Evolutionary conservation across 2,888 invertebrate genomes (phyloP), one percentile per base, ranked within the genome.

Genomic region (Idaea aversata): DNA sequence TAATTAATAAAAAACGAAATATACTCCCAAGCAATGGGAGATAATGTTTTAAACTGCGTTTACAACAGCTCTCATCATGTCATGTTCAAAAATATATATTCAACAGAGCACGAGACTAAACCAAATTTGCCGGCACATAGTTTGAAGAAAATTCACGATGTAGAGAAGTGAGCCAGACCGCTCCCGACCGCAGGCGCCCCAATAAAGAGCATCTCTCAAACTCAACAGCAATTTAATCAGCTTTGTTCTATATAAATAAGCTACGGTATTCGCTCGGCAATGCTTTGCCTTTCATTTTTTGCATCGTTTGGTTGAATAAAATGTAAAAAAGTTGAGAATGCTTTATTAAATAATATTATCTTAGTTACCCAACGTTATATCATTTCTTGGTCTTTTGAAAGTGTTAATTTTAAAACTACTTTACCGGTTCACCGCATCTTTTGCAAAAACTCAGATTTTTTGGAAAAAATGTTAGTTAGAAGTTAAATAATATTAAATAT

Each of bases 171-270:
- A 73, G 71, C 67, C 66, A 71, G 72, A 72, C 67, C 75, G 66
- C 70, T 57, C 70, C 70, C 72, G 70, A 77, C 79, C 77, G 69
- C 81, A 78, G 68, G 75, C 75, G 76, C 77, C 70, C 70, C 80
- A 80, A 81, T 83, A 82, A 80, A 79, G 79, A 78, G 72, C 79
- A 78, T 79, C 79, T 74, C 77, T 74, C 77, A 72, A 75, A 77
- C 81, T 79, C 82, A 81, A 84, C 81, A 82, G 80, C 80, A 85
- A 85, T 85, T 86, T 86, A 85, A 86, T 85, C 85, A 85, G 83
- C 83, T 83, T 83, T 85, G 85, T 85, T 82, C 83, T 80, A 82
- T 80, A 80, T 82, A 85, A 84, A 83, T 84, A 84, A 83, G 79
- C 79, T 77, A 71, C 75, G 75, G 77, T 76, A 76, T 78, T 79